These are phyloP conservation scores for Acipenser ruthenus DNA, from an alignment of 2,797 vertebrate species.

Conservation along the genomic window DNA sequence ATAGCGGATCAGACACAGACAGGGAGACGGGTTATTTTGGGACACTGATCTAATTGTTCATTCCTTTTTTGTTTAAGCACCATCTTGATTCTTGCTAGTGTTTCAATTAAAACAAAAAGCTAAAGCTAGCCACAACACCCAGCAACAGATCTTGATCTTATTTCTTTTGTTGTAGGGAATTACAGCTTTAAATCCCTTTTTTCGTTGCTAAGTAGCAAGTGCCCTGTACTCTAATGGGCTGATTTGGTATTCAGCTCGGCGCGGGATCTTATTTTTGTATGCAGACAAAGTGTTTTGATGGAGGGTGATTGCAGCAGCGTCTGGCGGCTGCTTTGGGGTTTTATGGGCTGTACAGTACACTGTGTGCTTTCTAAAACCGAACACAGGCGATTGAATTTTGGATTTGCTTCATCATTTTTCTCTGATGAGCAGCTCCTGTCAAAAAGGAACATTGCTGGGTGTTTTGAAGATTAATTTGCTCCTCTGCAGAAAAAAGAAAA, in stretches of 20 bases:
- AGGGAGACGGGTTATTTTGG: slow-evolving; percentile 28
- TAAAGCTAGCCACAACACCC: slow-evolving; percentile 44
- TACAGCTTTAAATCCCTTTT: slow-evolving; percentile 76
- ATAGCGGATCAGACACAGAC: slow-evolving; percentile 7
- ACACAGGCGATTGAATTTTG: slow-evolving; percentile 74
- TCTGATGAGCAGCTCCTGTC: slow-evolving; percentile 21
- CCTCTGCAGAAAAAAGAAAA: neutral
- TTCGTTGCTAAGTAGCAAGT: slow-evolving; percentile 94
- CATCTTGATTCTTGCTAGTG: slow-evolving; percentile 57
- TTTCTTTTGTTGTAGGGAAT: slow-evolving; percentile 76
- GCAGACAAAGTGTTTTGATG: slow-evolving; percentile 99
- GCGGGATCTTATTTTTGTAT: slow-evolving; percentile 97
- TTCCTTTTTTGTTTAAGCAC: slow-evolving; percentile 43
- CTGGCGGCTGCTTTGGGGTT: slow-evolving; percentile 94
- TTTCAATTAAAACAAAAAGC: slow-evolving; percentile 34
- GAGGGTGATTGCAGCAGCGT: slow-evolving; percentile 96
- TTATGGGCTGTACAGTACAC: slow-evolving; percentile 94
- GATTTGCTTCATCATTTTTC: slow-evolving; percentile 77
- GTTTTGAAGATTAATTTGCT: neutral
- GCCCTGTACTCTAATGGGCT: slow-evolving; percentile 90
- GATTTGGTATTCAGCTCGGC: slow-evolving; percentile 96
- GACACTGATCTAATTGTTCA: slow-evolving; percentile 12
- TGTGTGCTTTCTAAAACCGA: slow-evolving; percentile 78
- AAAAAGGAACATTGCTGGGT: neutral
- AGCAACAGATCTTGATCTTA: slow-evolving; percentile 54